phyloP scores from a whole-genome alignment of 2,797 vertebrate genomes.

The Dallia pectoralis region DNA sequence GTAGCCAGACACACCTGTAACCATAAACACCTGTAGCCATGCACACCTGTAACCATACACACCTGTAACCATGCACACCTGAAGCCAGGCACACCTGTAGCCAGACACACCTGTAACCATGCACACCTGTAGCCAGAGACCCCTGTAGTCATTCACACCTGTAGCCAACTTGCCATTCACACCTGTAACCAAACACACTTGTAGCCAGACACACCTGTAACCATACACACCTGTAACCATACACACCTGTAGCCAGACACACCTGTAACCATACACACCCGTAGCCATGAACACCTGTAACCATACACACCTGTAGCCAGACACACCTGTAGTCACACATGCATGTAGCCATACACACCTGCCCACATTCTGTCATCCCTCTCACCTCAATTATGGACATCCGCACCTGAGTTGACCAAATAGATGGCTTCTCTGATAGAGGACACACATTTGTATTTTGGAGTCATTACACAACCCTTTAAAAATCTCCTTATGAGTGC shows the following conservation, averaged over 20 bases:
- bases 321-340: slow-evolving; percentile 13
- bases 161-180: no score
- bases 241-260: neutral
- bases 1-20: slow-evolving; percentile 25
- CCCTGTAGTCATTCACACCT: neutral
- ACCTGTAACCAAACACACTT: no score
- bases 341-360: no score
- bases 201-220: neutral
- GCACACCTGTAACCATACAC: neutral
- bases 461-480: neutral
- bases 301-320: neutral
- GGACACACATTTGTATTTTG: no score
- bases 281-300: neutral
- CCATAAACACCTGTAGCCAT: slow-evolving; percentile 14
- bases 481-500: neutral
- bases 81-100: no score
- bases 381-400: no score
- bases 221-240: no score
- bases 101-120: slow-evolving; percentile 5
- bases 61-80: slow-evolving; percentile 16
- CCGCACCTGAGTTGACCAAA: no score
- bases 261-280: neutral
- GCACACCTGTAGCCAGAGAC: slow-evolving; percentile 7
- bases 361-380: no score
- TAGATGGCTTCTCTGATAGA: no score